A percentile compares a stretch with the other conserved stretches of the same genome.
These are phyloP conservation scores for Anguilla megastoma DNA, from an alignment of 2,797 vertebrate genomes.

Conservation along the genomic window DNA sequence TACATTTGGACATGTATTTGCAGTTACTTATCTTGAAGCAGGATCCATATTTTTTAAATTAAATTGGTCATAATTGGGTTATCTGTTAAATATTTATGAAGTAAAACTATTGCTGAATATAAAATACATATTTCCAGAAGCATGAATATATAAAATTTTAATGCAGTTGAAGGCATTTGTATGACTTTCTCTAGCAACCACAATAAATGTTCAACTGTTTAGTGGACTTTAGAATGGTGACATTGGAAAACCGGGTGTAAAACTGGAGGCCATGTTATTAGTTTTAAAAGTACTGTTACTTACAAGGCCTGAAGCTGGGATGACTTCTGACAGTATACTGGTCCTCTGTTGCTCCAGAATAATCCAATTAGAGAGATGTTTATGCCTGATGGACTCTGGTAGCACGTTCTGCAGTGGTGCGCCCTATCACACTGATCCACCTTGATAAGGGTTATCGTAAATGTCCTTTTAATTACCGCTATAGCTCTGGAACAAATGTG, in stretches of 20 bases:
- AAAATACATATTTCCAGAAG: conserved; percentile 6
- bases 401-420: not conserved
- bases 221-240: not conserved
- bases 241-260: not conserved
- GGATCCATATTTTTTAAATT: not conserved
- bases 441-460: conserved; percentile 25
- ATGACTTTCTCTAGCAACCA: not conserved
- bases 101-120: not conserved
- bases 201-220: not conserved
- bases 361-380: conserved; percentile 10
- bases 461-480: conserved; percentile 27
- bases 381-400: conserved; percentile 13
- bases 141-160: conserved; percentile 18
- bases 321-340: not conserved
- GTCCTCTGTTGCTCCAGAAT: not conserved
- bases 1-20: not conserved
- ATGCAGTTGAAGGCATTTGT: not conserved
- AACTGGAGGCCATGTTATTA: not conserved
- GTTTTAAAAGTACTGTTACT: not conserved
- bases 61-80: conserved; percentile 19
- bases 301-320: not conserved
- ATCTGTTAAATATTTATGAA: conserved; percentile 21
- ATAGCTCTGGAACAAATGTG: conserved; percentile 18
- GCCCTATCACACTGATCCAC: conserved; percentile 17
- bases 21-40: conserved; percentile 2